A percentile compares a stretch with the other conserved stretches of the same genome.
Evolutionary conservation across 2,797 vertebrate species (phyloP).

Genomic region (Melanotaenia nigrans): DNA sequence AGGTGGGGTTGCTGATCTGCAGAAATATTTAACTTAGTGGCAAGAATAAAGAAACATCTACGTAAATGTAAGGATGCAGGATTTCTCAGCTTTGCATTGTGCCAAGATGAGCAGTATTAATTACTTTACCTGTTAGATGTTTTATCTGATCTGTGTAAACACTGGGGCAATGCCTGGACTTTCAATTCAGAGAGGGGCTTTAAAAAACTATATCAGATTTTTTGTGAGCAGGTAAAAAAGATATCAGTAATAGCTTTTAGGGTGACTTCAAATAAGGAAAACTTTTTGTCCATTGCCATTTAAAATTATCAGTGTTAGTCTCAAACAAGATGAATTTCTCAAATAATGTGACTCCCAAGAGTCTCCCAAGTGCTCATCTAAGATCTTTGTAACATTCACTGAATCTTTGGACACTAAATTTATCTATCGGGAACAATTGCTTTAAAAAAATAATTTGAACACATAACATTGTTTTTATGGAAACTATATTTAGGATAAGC

Average conservation of each 20-base stretch:
- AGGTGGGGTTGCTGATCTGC: background rate
- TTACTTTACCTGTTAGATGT: background rate
- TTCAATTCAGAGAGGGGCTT: background rate
- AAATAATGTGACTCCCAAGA: background rate
- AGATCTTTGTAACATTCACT: constrained; percentile 2
- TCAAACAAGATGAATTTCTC: background rate
- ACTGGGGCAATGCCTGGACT: background rate
- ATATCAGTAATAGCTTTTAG: no score
- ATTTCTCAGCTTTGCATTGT: background rate
- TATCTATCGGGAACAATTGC: constrained; percentile 15
- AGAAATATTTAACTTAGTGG: background rate
- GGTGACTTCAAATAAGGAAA: no score
- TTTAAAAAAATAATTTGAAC: constrained; percentile 22
- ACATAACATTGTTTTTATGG: background rate
- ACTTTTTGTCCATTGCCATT: no score
- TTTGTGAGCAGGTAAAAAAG: background rate
- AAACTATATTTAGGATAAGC: constrained; percentile 22
- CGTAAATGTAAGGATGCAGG: background rate
- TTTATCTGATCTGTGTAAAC: background rate
- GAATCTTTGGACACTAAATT: constrained; percentile 9
- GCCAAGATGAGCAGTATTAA: background rate
- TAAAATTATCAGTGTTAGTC: background rate
- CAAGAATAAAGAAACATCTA: background rate
- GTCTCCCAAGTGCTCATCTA: background rate
- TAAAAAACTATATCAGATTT: no score